Evolutionary conservation across 2,113 vertebrate genomes (phyloP).

Genomic region (Microtus montanus): DNA sequence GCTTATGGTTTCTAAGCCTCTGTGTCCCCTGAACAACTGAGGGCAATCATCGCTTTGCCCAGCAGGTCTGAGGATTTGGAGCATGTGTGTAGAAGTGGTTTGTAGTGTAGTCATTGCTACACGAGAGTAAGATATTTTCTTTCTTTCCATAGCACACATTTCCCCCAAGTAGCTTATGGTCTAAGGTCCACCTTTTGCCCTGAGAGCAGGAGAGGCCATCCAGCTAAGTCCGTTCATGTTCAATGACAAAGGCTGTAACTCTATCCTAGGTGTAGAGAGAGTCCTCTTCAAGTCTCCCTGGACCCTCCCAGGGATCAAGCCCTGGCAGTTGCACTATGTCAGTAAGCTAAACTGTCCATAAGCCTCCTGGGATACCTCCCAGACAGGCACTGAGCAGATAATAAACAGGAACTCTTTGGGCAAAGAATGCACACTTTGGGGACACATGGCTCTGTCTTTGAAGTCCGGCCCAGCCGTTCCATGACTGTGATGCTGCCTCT

Average conservation of each 20-base stretch:
- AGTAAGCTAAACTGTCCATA: not conserved
- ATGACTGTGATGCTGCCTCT: not conserved
- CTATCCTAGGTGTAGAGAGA: fast-evolving
- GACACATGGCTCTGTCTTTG: not conserved
- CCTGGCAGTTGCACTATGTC: not conserved
- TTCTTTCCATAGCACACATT: not conserved
- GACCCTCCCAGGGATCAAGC: not conserved
- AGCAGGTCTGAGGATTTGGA: not conserved
- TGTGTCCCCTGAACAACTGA: not conserved
- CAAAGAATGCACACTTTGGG: not conserved
- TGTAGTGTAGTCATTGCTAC: not conserved
- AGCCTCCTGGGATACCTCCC: not conserved
- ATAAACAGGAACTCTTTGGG: not conserved
- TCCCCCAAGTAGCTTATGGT: not conserved
- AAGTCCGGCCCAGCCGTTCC: not conserved
- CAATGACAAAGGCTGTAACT: not conserved
- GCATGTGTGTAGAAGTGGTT: not conserved
- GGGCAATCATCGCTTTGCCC: not conserved
- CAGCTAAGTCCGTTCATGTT: not conserved
- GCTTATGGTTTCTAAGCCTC: not conserved
- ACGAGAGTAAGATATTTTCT: not conserved
- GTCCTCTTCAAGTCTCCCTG: not conserved
- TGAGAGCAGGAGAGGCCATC: not conserved
- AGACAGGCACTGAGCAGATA: not conserved
- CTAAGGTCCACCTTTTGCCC: not conserved